Conservation (phyloP, 1,140 invertebrate species). For the Fopius arisanus region DNA sequence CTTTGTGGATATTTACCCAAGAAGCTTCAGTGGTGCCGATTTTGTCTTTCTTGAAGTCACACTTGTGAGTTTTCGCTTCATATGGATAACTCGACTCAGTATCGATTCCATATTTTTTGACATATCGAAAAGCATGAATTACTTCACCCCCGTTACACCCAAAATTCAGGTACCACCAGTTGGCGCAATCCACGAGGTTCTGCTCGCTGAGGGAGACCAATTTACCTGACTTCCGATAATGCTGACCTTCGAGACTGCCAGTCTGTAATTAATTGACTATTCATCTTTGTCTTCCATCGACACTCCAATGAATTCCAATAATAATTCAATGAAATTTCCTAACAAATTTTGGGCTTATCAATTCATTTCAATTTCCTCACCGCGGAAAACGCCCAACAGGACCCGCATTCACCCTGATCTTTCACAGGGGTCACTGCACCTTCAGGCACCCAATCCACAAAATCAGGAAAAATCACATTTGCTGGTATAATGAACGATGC, state of each 20-base stretch:
- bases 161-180: constrained; percentile 84
- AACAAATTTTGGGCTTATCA: not conserved
- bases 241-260: constrained; percentile 94
- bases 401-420: constrained; percentile 93
- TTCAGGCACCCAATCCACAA: constrained; percentile 86
- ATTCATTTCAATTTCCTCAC: constrained; percentile 62
- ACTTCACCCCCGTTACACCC: constrained; percentile 96
- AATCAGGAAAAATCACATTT: constrained; percentile 74
- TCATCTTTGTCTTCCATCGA: too few relatives aligned
- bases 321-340: too few relatives aligned
- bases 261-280: constrained; percentile 69
- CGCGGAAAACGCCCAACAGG: constrained; percentile 92
- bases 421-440: constrained; percentile 93
- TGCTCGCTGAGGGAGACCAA: constrained; percentile 95
- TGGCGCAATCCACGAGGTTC: constrained; percentile 95
- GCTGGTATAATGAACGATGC: constrained; percentile 77
- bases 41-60: constrained; percentile 69
- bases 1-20: constrained; percentile 79
- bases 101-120: constrained; percentile 86
- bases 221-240: constrained; percentile 83
- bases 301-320: too few relatives aligned
- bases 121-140: constrained; percentile 91
- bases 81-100: constrained; percentile 92
- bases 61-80: constrained; percentile 78
- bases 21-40: constrained; percentile 84